These are phyloP conservation scores for Tineola bisselliella DNA, from an alignment of 2,888 invertebrate species.

Conservation along the genomic window DNA sequence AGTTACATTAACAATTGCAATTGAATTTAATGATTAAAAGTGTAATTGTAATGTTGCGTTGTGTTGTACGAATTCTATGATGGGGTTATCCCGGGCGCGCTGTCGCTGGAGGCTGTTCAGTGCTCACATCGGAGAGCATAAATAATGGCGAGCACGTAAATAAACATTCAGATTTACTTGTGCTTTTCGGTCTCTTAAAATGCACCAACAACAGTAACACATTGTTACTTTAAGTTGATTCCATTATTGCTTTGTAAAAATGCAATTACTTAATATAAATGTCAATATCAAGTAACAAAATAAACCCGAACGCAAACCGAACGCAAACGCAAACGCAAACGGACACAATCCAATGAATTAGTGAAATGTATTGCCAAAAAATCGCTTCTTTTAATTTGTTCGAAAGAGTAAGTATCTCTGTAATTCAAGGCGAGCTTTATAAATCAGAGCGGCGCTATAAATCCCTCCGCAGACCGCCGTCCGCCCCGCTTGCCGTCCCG, in stretches of 20 bases:
- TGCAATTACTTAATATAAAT: no score
- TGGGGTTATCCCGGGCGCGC: not conserved
- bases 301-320: no score
- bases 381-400: not conserved
- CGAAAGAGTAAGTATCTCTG: not conserved
- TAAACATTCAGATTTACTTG: slow-evolving; percentile 1
- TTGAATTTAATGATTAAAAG: no score
- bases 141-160: slow-evolving; percentile 1
- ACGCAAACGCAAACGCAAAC: no score
- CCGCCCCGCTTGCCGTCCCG: slow-evolving; percentile 6
- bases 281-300: no score
- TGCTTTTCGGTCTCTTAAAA: slow-evolving; percentile 9
- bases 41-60: not conserved
- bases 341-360: not conserved
- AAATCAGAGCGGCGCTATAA: slow-evolving; percentile 11
- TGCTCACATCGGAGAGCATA: not conserved
- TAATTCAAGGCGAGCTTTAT: slow-evolving; percentile 1
- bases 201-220: not conserved
- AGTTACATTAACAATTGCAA: no score
- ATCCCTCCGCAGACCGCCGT: not conserved
- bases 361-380: not conserved
- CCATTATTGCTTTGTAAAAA: no score
- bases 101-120: not conserved
- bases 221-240: not conserved
- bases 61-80: not conserved